A percentile compares a stretch with the other conserved stretches of the same genome.
Evolutionary conservation across 2,797 vertebrate species (phyloP).

Genomic region (Anguilla pacifica): DNA sequence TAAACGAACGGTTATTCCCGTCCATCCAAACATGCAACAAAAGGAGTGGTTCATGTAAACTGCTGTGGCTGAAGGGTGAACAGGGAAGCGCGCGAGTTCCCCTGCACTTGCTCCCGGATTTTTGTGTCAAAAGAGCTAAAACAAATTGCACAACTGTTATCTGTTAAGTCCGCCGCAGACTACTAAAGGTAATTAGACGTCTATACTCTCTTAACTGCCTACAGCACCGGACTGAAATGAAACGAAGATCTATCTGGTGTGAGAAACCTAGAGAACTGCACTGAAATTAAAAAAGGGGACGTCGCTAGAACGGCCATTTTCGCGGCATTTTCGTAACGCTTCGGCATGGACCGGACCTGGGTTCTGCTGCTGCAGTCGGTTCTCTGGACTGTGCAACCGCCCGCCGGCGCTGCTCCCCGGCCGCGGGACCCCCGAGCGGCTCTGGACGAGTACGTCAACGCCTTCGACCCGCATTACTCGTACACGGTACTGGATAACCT

Average conservation of each 20-base stretch:
- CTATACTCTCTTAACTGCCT: too few relatives aligned
- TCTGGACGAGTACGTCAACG: not conserved
- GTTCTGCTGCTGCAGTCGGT: not conserved
- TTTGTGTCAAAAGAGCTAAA: not conserved
- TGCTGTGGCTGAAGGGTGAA: not conserved
- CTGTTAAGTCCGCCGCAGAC: not conserved
- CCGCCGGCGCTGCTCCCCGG: not conserved
- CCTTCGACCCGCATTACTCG: slow-evolving; percentile 3
- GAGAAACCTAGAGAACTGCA: not conserved
- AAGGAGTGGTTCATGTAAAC: not conserved
- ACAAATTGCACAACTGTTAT: not conserved
- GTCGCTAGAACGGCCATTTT: not conserved
- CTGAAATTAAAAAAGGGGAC: not conserved
- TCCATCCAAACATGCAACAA: not conserved
- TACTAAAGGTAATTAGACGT: too few relatives aligned
- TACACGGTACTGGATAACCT: not conserved
- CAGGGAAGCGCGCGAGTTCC: not conserved
- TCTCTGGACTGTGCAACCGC: not conserved
- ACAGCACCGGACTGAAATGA: not conserved
- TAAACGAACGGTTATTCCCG: not conserved
- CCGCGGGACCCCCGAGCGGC: not conserved
- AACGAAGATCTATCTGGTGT: not conserved
- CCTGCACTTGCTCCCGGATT: not conserved
- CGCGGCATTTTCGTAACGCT: not conserved
- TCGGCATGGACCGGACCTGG: not conserved